phyloP scores from a whole-genome alignment of 64 coral and sea anemone species.

The Orbicella faveolata region DNA sequence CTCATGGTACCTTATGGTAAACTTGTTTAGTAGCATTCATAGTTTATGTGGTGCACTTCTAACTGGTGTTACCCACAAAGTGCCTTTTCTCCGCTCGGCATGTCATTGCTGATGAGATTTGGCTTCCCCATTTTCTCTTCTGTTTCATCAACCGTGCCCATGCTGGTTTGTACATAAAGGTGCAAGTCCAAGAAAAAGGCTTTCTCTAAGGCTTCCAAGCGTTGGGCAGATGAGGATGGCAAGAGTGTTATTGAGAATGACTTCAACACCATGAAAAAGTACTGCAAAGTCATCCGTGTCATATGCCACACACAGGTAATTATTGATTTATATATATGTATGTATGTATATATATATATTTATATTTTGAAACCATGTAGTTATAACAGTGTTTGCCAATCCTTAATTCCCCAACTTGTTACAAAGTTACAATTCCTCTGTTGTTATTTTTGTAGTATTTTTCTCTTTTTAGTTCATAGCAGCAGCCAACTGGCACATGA shows the following conservation, averaged over 20 bases:
- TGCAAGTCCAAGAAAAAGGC: conserved; percentile 99
- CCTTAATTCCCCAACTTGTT: too few relatives aligned
- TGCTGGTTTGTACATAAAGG: conserved; percentile 90
- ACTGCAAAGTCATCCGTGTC: conserved; percentile 97
- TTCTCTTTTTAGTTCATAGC: neutral
- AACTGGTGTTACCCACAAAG: conserved; percentile 57
- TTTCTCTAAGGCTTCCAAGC: conserved; percentile 94
- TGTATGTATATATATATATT: too few relatives aligned
- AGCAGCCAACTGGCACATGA: too few relatives aligned
- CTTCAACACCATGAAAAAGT: conserved; percentile 96
- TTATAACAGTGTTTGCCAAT: too few relatives aligned
- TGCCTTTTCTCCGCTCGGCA: conserved; percentile 90
- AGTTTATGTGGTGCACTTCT: conserved; percentile 39
- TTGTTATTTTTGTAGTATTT: neutral
- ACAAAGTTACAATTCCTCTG: too few relatives aligned
- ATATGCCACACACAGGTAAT: conserved; percentile 98
- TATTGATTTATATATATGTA: neutral
- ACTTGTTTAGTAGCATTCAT: neutral
- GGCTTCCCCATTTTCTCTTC: conserved; percentile 50
- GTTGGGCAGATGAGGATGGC: conserved; percentile 94
- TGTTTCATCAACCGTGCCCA: conserved; percentile 73
- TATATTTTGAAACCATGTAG: too few relatives aligned
- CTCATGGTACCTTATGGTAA: neutral
- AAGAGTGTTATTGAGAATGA: conserved; percentile 90
- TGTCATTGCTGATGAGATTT: conserved; percentile 80